Percentiles rank a stretch among this genome's conserved stretches.
These are phyloP conservation scores for Netelia virgata DNA, from an alignment of 2,888 invertebrate species.

Conservation along the genomic window DNA sequence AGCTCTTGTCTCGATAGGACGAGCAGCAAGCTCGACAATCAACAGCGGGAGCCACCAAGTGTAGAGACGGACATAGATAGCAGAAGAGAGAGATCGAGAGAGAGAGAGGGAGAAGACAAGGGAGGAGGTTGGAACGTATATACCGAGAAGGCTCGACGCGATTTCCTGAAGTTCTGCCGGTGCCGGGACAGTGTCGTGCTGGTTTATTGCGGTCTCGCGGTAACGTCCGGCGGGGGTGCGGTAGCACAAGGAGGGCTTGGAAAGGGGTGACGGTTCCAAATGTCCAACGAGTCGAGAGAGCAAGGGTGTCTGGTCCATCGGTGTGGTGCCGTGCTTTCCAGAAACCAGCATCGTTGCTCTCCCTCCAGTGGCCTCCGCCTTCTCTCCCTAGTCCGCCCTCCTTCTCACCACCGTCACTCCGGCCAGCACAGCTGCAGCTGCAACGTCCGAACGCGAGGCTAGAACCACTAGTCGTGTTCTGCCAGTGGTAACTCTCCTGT, in stretches of 20 bases:
- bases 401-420: neutral
- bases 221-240: constrained; percentile 47
- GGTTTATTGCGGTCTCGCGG: constrained; percentile 76
- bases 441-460: constrained; percentile 39
- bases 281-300: constrained; percentile 50
- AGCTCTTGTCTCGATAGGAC: constrained; percentile 34
- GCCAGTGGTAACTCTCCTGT: constrained; percentile 67
- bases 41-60: constrained; percentile 41
- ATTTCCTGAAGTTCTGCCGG: constrained; percentile 70
- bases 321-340: constrained; percentile 31
- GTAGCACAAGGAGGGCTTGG: constrained; percentile 19
- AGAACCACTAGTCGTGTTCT: constrained; percentile 62
- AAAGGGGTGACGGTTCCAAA: constrained; percentile 65
- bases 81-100: constrained; percentile 22
- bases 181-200: constrained; percentile 69
- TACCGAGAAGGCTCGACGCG: constrained; percentile 55
- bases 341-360: constrained; percentile 42
- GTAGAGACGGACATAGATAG: constrained; percentile 21
- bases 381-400: neutral
- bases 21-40: constrained; percentile 62
- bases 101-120: constrained; percentile 47
- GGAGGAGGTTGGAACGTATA: constrained; percentile 26
- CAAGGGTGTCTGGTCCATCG: constrained; percentile 54
- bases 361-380: constrained; percentile 5
- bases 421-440: constrained; percentile 70